Conservation (phyloP, 2,888 invertebrate species). For the Chaetogeoica ovagalla region DNA sequence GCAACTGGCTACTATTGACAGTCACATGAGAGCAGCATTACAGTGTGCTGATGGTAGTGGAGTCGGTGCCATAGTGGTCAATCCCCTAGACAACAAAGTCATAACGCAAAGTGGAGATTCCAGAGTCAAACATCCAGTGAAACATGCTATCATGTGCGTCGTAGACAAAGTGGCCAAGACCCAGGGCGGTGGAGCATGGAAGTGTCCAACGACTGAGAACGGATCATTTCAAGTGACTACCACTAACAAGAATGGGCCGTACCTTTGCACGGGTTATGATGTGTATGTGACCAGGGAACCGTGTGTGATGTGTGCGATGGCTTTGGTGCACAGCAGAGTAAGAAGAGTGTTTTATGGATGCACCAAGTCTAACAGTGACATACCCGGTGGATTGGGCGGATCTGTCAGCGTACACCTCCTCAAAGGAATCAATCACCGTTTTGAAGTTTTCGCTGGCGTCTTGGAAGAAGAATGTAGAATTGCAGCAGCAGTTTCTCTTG, state of each 20-base stretch:
- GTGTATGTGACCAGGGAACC: conserved; percentile 83
- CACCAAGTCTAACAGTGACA: conserved; percentile 57
- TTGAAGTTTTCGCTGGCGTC: conserved; percentile 74
- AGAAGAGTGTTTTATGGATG: conserved; percentile 77
- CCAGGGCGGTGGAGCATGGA: conserved; percentile 62
- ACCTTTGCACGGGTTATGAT: conserved; percentile 86
- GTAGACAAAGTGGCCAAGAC: conserved; percentile 82
- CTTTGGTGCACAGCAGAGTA: conserved; percentile 84
- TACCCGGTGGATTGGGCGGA: conserved; percentile 73
- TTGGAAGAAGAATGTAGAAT: conserved; percentile 54
- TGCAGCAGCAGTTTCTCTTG: background rate
- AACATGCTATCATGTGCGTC: conserved; percentile 83
- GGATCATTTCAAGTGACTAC: conserved; percentile 38
- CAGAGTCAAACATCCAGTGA: conserved; percentile 68
- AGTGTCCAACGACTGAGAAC: background rate
- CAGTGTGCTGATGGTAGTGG: conserved; percentile 61
- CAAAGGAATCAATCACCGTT: conserved; percentile 85
- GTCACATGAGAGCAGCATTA: conserved; percentile 66
- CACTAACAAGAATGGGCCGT: conserved; percentile 61
- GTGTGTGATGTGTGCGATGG: conserved; percentile 95
- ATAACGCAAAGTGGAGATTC: conserved; percentile 71
- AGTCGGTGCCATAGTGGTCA: conserved; percentile 71
- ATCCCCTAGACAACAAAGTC: conserved; percentile 69
- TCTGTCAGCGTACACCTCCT: conserved; percentile 76
- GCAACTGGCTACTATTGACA: conserved; percentile 65